A percentile compares a stretch with the other conserved stretches of the same genome.
Conservation (phyloP, 92 coral and sea anemone species). For the Plumapathes pennacea region DNA sequence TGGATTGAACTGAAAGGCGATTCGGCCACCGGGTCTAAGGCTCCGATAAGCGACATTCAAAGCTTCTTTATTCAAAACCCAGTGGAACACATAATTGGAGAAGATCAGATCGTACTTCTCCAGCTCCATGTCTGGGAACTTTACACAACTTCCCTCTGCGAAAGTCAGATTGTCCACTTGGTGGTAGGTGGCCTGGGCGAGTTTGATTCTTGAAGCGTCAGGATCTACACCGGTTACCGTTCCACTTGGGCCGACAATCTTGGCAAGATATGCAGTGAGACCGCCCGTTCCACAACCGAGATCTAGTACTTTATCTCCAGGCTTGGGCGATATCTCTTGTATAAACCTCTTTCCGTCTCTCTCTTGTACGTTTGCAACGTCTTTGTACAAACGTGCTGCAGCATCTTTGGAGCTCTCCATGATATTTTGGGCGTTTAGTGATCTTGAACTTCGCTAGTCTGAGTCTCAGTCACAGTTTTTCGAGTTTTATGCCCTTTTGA, state of each 20-base stretch:
- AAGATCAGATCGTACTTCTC: constrained; percentile 21
- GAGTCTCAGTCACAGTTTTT: too few relatives aligned
- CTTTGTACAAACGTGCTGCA: too few relatives aligned
- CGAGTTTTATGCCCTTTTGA: too few relatives aligned
- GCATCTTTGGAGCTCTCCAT: too few relatives aligned
- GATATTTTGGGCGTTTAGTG: too few relatives aligned
- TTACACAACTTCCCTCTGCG: constrained; percentile 7
- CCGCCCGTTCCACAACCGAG: constrained; percentile 56
- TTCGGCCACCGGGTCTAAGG: constrained; percentile 13
- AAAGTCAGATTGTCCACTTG: constrained; percentile 19
- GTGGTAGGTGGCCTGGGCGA: constrained; percentile 8
- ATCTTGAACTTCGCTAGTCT: too few relatives aligned
- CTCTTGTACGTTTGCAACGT: too few relatives aligned
- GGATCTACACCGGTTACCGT: constrained; percentile 38
- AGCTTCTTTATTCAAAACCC: constrained; percentile 18
- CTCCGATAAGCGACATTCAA: constrained; percentile 11
- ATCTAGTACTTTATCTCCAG: constrained; percentile 39
- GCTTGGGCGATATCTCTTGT: constrained; percentile 4
- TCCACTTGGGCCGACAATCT: constrained; percentile 26
- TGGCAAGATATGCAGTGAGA: constrained; percentile 32
- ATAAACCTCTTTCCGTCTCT: too few relatives aligned
- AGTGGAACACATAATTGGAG: constrained; percentile 7
- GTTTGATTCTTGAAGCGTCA: constrained; percentile 18
- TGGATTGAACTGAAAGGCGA: constrained; percentile 17
- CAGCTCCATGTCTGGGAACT: constrained; percentile 22